Base-by-base conservation (phyloP, 2,888 invertebrate genomes). In the Rhaphigaster nebulosa region DNA sequence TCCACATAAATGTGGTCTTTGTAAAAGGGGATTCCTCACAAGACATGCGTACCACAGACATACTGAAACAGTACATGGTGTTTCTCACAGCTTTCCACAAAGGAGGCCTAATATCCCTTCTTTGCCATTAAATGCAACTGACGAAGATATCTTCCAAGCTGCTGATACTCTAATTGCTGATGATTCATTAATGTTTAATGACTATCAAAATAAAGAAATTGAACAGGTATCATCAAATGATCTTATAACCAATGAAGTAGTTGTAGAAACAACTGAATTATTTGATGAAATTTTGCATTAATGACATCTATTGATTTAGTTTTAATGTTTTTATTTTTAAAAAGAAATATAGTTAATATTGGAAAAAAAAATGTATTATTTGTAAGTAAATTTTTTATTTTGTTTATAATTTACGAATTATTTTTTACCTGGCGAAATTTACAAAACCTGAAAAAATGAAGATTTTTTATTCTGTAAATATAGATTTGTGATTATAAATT, bases 191-290 rank as follows among this genome's bases (percentile, higher is more conserved):
- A 90, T 92, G 90, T 91, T 92, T 87, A 91, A 91, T 76, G 92
- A 91, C 13, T 92, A 91, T 87, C 89, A 60, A 70, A 91, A 90
- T 26, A 91, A 91, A 88, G 91, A 91, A 41, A 90, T 91, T 34
- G 91, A 91, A 45, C 91, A 92, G 65, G 89, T 90, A 10, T 89
- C 91, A 29, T 90, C 90, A 34, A 89, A 89, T 54, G 91, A 91
- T 80, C 70, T 92, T 87, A 87, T 87, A 54, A 91, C 91, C 34
- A 92, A 91, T 65, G 92, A 92, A 88, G 92, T 92, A 34, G 91
- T 92, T 70, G 92, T 92, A 76, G 92, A 92, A 87, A 92, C 91
- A 34, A 92, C 92, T 34, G 92, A 92, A 90, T 90, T 92, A 29
- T 92, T 92, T 90, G 92, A 92, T 60, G 91, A 92, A 90, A 90